phyloP scores from a whole-genome alignment of 2,888 invertebrate species.

The Campoplex nolae region DNA sequence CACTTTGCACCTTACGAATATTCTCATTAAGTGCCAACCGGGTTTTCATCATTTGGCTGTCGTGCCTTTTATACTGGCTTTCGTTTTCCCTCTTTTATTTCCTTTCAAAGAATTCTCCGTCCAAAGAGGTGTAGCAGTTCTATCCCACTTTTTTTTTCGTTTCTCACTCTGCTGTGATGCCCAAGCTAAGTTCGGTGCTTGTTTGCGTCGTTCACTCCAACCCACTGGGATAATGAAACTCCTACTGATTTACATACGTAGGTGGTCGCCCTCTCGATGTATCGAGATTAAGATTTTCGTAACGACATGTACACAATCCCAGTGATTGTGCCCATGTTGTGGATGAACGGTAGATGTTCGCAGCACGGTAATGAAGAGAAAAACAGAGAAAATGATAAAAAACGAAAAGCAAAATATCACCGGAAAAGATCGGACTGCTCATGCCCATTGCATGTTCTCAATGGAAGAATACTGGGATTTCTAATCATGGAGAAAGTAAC shows the following conservation, averaged over 20 bases:
- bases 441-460: neutral
- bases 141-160: neutral
- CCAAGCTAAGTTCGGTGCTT: slow-evolving; percentile 8
- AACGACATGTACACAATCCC: neutral
- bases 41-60: slow-evolving; percentile 28
- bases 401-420: neutral
- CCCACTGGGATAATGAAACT: slow-evolving; percentile 50
- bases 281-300: slow-evolving; percentile 2
- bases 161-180: slow-evolving; percentile 2
- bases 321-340: neutral
- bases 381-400: neutral
- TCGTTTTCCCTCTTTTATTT: slow-evolving; percentile 21
- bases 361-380: neutral
- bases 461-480: neutral
- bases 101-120: slow-evolving; percentile 14
- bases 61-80: slow-evolving; percentile 18
- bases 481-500: slow-evolving; percentile 1
- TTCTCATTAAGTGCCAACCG: slow-evolving; percentile 30
- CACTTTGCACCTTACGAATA: slow-evolving; percentile 29
- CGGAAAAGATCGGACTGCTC: neutral
- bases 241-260: slow-evolving; percentile 27
- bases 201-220: slow-evolving; percentile 40
- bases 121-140: slow-evolving; percentile 29
- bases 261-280: neutral
- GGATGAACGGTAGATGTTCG: neutral